Evolutionary conservation across 2,888 invertebrate genomes (phyloP).

Genomic region (Pyrrhia umbra): DNA sequence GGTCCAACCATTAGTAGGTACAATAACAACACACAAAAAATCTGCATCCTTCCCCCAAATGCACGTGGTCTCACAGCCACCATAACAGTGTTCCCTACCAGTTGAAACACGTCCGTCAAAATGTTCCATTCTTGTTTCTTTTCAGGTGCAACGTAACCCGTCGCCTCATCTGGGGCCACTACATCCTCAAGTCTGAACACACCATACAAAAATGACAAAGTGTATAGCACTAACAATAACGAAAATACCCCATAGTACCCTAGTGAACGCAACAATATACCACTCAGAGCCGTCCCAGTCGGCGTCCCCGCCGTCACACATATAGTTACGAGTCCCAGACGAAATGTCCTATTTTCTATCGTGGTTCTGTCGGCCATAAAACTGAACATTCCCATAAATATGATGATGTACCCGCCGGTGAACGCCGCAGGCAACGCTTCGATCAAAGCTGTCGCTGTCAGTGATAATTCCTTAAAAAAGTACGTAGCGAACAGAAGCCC

Average conservation of each 20-base stretch:
- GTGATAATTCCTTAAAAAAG: constrained; percentile 88
- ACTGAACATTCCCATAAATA: constrained; percentile 91
- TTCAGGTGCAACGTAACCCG: constrained; percentile 25
- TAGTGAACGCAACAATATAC: constrained; percentile 81
- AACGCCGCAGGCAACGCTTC: constrained; percentile 91
- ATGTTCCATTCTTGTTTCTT: constrained; percentile 66
- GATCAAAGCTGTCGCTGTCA: constrained; percentile 87
- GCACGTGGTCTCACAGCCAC: constrained; percentile 80
- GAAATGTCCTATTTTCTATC: constrained; percentile 91
- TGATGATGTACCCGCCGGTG: constrained; percentile 90
- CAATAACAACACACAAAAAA: constrained; percentile 79
- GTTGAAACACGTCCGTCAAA: constrained; percentile 74
- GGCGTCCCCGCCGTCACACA: constrained; percentile 88
- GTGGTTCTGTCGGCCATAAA: constrained; percentile 91
- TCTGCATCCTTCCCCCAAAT: constrained; percentile 77
- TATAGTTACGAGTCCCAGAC: constrained; percentile 91
- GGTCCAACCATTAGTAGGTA: constrained; percentile 88
- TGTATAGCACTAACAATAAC: constrained; percentile 77
- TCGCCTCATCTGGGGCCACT: constrained; percentile 60
- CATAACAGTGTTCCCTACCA: constrained; percentile 83
- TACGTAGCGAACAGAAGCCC: constrained; percentile 90
- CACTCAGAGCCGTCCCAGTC: constrained; percentile 88
- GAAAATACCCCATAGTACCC: constrained; percentile 88
- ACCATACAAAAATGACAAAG: constrained; percentile 80
- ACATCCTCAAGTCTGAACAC: constrained; percentile 82